These are phyloP conservation scores for Scarus forsteni DNA, from an alignment of 2,797 vertebrate species.

Conservation along the genomic window DNA sequence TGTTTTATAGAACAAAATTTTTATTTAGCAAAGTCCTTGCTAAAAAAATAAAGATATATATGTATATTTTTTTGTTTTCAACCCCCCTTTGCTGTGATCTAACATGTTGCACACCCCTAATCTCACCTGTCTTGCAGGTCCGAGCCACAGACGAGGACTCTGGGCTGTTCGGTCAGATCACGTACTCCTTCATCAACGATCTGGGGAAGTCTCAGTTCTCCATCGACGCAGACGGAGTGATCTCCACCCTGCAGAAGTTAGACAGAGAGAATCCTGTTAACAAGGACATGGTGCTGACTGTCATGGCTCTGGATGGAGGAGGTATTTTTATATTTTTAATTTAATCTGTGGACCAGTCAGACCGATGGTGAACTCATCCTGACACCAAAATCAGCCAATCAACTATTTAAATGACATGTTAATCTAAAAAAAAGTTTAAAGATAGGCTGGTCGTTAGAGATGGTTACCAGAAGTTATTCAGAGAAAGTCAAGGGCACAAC, in stretches of 20 bases:
- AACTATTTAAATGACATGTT: not conserved
- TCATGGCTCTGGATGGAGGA: conserved; percentile 96
- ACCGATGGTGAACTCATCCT: not conserved
- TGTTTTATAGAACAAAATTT: too few species aligned
- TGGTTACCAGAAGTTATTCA: too few species aligned
- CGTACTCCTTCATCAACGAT: conserved; percentile 94
- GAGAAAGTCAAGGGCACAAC: too few species aligned
- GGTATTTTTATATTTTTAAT: too few species aligned
- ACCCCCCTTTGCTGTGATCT: too few species aligned
- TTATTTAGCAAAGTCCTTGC: too few species aligned
- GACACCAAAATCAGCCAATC: conserved; percentile 10
- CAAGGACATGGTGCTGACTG: conserved; percentile 92
- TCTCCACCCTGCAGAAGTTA: conserved; percentile 90
- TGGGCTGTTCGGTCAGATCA: conserved; percentile 89
- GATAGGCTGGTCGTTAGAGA: not conserved
- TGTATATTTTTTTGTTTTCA: too few species aligned
- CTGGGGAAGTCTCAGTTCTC: conserved; percentile 92
- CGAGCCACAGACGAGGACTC: conserved; percentile 92
- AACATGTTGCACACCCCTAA: too few species aligned
- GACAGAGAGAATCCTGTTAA: conserved; percentile 93
- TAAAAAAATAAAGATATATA: too few species aligned
- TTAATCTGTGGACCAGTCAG: not conserved
- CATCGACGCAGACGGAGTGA: conserved; percentile 89
- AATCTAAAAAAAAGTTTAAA: not conserved
- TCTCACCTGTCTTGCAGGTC: conserved; percentile 70